Evolutionary conservation across 2,797 vertebrate species (phyloP), one percentile per base, ranked within the genome.

Genomic region (Borostomias antarcticus): DNA sequence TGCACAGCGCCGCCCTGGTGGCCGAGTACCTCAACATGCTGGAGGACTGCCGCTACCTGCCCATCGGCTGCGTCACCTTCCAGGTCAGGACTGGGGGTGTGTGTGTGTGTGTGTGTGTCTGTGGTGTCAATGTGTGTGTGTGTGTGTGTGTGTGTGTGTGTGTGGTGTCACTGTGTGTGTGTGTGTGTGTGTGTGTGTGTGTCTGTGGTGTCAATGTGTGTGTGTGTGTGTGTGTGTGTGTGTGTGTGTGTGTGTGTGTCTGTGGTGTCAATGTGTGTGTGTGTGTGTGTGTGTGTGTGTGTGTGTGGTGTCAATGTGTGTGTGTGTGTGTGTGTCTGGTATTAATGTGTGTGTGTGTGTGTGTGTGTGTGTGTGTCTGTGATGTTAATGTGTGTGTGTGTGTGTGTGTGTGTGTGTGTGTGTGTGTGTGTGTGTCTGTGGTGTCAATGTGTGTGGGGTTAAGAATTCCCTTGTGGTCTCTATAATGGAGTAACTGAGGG

Each of bases 11-110:
- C 0, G 96, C 95, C 0, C 88, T 96, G 69, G 96, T 96, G 75
- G 94, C 96, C 0, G 96, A 97, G 78, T 97, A 96, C 78, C 94
- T 96, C 15, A 96, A 95, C 80, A 94, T 97, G 93, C 88, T 97
- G 5, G 96, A 97, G 85, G 96, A 97, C 67, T 94, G 93, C 52
- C 93, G 94, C 69, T 92, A 97, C 87, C 89, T 96, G 62, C 96
- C 96, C 0, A 94, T 97, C 17, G 96, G 96, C 58, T 97, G 96
- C n/a, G 96, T 96, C 51, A 92, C 93, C 10, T 97, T 97, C 89
- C 96, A 96, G 92, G 95, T 96, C 60, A 77, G 85, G n/a, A 11
- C n/a, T 56, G 30, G n/a, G 9, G 66, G 21, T 50, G 35, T 56
- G 40, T 64, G 28, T 17, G 19, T 56, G 30, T 19, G 9, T 67